phyloP scores from a whole-genome alignment of 2,113 vertebrate species.

The Carassius auratus region DNA sequence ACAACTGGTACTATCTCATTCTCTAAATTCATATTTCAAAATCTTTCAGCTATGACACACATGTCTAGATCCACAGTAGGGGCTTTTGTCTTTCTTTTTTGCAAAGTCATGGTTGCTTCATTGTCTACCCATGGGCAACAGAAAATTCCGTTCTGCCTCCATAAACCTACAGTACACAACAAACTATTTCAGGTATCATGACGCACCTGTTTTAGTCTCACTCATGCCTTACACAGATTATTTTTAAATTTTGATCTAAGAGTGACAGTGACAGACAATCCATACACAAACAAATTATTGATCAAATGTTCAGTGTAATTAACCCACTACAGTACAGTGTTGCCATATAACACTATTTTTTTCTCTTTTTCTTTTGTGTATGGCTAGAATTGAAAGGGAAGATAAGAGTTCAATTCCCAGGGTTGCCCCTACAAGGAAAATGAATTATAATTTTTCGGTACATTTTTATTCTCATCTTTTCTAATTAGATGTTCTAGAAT shows the following conservation, averaged over 20 bases:
- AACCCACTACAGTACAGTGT: not conserved
- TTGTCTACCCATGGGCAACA: not conserved
- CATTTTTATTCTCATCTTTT: too few relatives aligned
- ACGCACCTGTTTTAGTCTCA: not conserved
- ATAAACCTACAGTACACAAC: not conserved
- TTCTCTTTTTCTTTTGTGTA: not conserved
- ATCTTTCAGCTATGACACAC: not conserved
- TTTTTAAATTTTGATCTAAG: not conserved
- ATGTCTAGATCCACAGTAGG: not conserved
- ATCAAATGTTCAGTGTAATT: not conserved
- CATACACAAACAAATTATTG: not conserved
- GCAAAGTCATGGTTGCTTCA: slow-evolving; percentile 19
- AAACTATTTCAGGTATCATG: not conserved
- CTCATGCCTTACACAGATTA: not conserved
- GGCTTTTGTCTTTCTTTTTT: not conserved
- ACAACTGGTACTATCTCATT: not conserved
- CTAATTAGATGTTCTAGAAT: too few relatives aligned
- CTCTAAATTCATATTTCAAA: not conserved
- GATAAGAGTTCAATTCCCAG: too few relatives aligned
- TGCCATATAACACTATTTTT: not conserved
- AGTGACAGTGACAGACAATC: not conserved
- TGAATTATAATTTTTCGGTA: too few relatives aligned
- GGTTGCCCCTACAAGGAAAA: too few relatives aligned
- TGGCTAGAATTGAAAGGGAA: not conserved
- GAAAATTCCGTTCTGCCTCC: not conserved